These are phyloP conservation scores for Callionymus lyra DNA, from an alignment of 2,113 vertebrate species.

Conservation along the genomic window DNA sequence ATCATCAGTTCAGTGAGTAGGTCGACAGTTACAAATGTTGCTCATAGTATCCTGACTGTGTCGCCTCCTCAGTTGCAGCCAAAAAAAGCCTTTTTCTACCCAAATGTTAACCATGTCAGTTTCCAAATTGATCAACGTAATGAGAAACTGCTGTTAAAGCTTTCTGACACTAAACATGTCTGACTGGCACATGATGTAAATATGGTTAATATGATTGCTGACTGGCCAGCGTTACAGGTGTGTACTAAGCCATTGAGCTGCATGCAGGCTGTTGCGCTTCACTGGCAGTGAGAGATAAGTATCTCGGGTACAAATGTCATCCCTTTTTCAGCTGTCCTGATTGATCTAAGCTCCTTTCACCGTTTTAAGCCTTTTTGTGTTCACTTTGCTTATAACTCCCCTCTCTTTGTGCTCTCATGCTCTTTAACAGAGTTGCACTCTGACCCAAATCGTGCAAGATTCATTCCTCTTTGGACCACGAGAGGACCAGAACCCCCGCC, in stretches of 20 bases:
- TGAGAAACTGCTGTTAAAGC: constrained; percentile 21
- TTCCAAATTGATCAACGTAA: constrained; percentile 7
- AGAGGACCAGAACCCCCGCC: constrained; percentile 3
- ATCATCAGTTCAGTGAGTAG: too few relatives aligned
- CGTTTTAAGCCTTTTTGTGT: constrained; percentile 65
- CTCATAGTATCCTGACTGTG: too few relatives aligned
- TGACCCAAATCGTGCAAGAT: constrained; percentile 47
- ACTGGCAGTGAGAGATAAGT: constrained; percentile 61
- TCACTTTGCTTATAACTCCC: constrained; percentile 55
- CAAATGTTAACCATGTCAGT: neutral
- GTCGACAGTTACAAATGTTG: too few relatives aligned
- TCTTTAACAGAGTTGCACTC: constrained; percentile 38
- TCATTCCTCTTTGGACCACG: constrained; percentile 21
- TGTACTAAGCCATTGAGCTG: constrained; percentile 61
- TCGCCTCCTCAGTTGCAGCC: neutral
- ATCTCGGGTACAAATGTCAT: constrained; percentile 60
- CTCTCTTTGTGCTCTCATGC: constrained; percentile 40
- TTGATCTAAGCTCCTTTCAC: constrained; percentile 67
- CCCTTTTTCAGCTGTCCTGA: constrained; percentile 63
- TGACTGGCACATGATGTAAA: constrained; percentile 38
- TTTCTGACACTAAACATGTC: constrained; percentile 18
- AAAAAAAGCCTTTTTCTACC: too few relatives aligned
- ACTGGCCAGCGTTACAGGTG: constrained; percentile 54
- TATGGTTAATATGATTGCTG: constrained; percentile 60
- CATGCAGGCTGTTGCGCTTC: constrained; percentile 53